Percentiles rank a stretch among this genome's conserved stretches.
Conservation (phyloP, 2,797 vertebrate species). For the Alcedo atthis region DNA sequence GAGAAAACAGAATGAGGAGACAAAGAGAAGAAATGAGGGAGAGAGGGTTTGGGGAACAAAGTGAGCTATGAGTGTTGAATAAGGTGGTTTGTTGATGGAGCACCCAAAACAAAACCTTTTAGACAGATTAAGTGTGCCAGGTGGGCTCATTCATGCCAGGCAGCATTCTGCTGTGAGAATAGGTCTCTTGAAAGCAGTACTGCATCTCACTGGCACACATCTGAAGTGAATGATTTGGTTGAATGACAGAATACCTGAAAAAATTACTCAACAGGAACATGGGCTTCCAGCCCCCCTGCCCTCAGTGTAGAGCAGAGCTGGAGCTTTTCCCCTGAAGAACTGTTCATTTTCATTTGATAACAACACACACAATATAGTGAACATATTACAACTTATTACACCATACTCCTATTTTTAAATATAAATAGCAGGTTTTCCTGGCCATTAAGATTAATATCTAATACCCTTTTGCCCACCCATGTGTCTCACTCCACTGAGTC, state of each 20-base stretch:
- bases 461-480: background rate
- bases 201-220: accelerated
- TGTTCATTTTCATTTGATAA: background rate
- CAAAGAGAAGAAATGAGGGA: background rate
- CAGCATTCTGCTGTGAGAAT: background rate
- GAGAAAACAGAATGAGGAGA: background rate
- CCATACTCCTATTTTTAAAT: background rate
- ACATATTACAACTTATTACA: background rate
- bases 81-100: background rate
- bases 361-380: background rate
- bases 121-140: background rate
- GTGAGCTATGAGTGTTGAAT: background rate
- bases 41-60: background rate
- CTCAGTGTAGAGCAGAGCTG: background rate
- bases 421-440: background rate
- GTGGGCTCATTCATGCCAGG: background rate
- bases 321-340: background rate
- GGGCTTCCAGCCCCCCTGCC: background rate
- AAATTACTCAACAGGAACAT: background rate
- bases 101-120: background rate
- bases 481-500: background rate
- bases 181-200: background rate
- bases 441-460: background rate
- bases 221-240: background rate
- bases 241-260: background rate